Percentiles rank a stretch among this genome's conserved stretches.
phyloP scores from a whole-genome alignment of 2,113 vertebrate genomes.

The Archilochus colubris region DNA sequence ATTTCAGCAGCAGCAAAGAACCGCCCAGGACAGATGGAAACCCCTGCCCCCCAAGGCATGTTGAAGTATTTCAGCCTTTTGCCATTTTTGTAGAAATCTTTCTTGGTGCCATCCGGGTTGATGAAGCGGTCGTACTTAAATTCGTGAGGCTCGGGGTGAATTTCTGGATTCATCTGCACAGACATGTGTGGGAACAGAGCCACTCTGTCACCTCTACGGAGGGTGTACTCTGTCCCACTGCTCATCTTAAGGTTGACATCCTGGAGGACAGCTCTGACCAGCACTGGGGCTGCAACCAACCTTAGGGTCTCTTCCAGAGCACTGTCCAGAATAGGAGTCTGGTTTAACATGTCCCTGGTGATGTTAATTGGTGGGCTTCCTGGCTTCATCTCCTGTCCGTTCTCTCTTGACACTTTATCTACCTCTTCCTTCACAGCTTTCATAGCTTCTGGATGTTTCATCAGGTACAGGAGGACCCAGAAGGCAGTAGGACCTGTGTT shows the following conservation, averaged over 20 bases:
- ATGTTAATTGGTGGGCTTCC: slow-evolving; percentile 28
- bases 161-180: slow-evolving; percentile 86
- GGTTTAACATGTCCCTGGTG: slow-evolving; percentile 71
- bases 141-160: slow-evolving; percentile 82
- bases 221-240: slow-evolving; percentile 65
- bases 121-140: slow-evolving; percentile 89
- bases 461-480: slow-evolving; percentile 89
- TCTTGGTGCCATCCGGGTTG: slow-evolving; percentile 80
- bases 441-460: slow-evolving; percentile 89
- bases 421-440: slow-evolving; percentile 83
- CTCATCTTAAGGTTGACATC: slow-evolving; percentile 78
- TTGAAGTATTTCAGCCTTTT: slow-evolving; percentile 86
- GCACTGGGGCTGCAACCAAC: slow-evolving; percentile 78
- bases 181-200: slow-evolving; percentile 85
- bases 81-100: slow-evolving; percentile 88
- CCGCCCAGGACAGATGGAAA: slow-evolving; percentile 87
- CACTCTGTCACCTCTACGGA: slow-evolving; percentile 85
- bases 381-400: slow-evolving; percentile 60
- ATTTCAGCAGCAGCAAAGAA: slow-evolving; percentile 89
- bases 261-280: slow-evolving; percentile 78
- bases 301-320: slow-evolving; percentile 89
- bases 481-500: slow-evolving; percentile 89
- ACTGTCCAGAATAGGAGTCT: slow-evolving; percentile 86
- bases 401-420: slow-evolving; percentile 70
- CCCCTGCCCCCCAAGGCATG: slow-evolving; percentile 92